Conservation (phyloP, 2,797 vertebrate genomes). For the Chelon auratus region DNA sequence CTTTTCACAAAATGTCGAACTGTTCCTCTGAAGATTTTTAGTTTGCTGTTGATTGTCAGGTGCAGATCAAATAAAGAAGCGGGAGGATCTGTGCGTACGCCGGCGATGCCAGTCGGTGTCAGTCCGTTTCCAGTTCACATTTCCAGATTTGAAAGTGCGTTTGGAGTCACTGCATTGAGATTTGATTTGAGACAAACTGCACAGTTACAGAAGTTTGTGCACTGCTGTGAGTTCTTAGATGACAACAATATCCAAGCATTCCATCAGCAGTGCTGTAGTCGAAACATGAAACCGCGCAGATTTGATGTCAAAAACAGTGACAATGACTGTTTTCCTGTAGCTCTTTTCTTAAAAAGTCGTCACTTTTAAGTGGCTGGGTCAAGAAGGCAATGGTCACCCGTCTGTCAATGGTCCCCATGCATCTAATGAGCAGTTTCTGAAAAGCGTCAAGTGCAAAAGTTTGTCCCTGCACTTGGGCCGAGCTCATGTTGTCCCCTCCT, state of each 20-base stretch:
- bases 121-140: conserved; percentile 21
- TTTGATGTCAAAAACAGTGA: conserved; percentile 32
- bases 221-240: conserved; percentile 14
- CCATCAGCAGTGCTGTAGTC: conserved; percentile 20
- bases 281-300: conserved; percentile 44
- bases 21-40: conserved; percentile 1
- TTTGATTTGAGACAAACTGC: conserved; percentile 18
- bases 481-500: conserved; percentile 23
- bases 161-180: conserved; percentile 46
- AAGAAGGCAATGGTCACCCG: conserved; percentile 76
- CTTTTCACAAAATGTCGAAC: conserved; percentile 1
- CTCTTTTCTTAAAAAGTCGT: conserved; percentile 37
- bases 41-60: conserved; percentile 48
- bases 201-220: neutral
- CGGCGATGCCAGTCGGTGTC: conserved; percentile 4
- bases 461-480: conserved; percentile 25
- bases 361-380: conserved; percentile 73
- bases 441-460: conserved; percentile 32
- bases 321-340: conserved; percentile 7
- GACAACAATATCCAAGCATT: conserved; percentile 19
- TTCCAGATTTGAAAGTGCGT: conserved; percentile 14
- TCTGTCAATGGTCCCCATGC: conserved; percentile 50
- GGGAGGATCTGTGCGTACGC: neutral
- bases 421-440: conserved; percentile 49
- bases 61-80: conserved; percentile 12